Evolutionary conservation across 2,113 vertebrate species (phyloP).

Genomic region (Eptesicus fuscus): DNA sequence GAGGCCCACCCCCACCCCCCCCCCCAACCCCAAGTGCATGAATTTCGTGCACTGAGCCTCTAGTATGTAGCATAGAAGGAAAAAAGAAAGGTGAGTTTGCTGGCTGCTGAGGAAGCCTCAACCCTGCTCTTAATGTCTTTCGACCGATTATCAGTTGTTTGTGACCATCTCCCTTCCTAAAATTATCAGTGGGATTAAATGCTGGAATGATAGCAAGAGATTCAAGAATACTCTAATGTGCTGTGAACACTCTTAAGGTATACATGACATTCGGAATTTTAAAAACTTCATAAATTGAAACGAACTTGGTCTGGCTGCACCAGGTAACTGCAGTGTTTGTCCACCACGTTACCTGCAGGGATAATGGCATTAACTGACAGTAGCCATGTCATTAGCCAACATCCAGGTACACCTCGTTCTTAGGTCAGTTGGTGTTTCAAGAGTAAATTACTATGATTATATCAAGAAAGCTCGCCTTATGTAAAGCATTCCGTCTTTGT

Average conservation of each 20-base stretch:
- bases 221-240: not conserved
- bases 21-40: too few species aligned
- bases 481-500: not conserved
- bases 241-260: not conserved
- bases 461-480: not conserved
- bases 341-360: not conserved
- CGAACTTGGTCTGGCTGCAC: not conserved
- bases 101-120: not conserved
- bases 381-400: not conserved
- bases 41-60: too few species aligned
- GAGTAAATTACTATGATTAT: slow-evolving; percentile 17
- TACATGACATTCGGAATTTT: not conserved
- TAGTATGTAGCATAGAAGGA: not conserved
- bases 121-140: not conserved
- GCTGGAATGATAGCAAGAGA: not conserved
- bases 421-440: not conserved
- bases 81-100: not conserved
- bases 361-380: not conserved
- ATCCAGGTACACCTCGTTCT: not conserved
- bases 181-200: not conserved
- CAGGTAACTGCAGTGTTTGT: not conserved
- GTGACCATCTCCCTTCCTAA: not conserved
- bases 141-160: not conserved
- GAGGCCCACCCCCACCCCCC: too few species aligned
- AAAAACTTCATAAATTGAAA: not conserved